Conservation (phyloP, 92 coral and sea anemone genomes). For the Scolanthus callimorphus region DNA sequence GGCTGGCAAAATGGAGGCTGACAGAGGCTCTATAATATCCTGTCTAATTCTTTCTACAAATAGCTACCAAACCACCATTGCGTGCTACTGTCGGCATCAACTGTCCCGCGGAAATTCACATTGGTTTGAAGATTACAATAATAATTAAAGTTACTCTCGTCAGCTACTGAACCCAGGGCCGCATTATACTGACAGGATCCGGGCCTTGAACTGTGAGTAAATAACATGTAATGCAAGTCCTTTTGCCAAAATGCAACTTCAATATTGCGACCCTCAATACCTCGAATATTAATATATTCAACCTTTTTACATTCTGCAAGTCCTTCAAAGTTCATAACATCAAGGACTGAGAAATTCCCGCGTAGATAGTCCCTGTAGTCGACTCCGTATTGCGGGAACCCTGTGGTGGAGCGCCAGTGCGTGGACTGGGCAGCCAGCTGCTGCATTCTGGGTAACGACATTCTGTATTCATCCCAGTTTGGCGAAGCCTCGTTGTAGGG, state of each 20-base stretch:
- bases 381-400: slow-evolving; percentile 13
- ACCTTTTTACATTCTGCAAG: not conserved
- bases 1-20: no score
- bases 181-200: not conserved
- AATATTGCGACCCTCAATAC: not conserved
- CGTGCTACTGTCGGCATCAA: slow-evolving; percentile 1
- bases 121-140: not conserved
- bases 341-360: slow-evolving; percentile 4
- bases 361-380: slow-evolving; percentile 18
- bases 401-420: slow-evolving; percentile 16
- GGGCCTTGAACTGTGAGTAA: not conserved
- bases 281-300: slow-evolving; percentile 17
- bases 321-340: slow-evolving; percentile 2
- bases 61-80: slow-evolving; percentile 22
- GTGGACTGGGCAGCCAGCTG: slow-evolving; percentile 16
- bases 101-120: slow-evolving; percentile 6
- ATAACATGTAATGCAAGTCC: not conserved
- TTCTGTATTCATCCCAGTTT: slow-evolving; percentile 23
- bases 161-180: not conserved
- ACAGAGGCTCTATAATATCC: no score
- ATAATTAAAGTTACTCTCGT: slow-evolving; percentile 10
- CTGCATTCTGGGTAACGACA: slow-evolving; percentile 20
- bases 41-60: no score
- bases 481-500: slow-evolving; percentile 7
- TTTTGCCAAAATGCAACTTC: slow-evolving; percentile 9